Evolutionary conservation across 92 coral and sea anemone species (phyloP).

Genomic region (Porites cylindrica): DNA sequence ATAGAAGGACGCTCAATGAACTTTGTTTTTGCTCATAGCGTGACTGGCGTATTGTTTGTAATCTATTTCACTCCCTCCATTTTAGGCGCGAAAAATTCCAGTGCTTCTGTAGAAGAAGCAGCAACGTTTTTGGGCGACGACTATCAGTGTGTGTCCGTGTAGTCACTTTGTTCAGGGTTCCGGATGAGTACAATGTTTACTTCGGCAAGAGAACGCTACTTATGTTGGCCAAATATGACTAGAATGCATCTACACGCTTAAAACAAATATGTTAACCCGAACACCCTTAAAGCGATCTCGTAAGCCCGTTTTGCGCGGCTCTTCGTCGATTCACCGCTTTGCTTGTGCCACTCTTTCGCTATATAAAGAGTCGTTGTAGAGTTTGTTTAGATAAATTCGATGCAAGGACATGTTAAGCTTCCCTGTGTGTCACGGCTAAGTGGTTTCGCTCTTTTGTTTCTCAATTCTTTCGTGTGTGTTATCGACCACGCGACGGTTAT

Average conservation of each 20-base stretch:
- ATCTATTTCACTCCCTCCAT: not conserved
- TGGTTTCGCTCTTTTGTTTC: constrained; percentile 36
- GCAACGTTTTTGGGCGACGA: not conserved
- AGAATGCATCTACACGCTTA: constrained; percentile 50
- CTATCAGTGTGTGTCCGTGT: constrained; percentile 21
- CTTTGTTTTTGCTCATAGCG: constrained; percentile 31
- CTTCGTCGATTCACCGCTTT: not conserved
- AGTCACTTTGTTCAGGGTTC: constrained; percentile 14
- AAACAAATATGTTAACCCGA: constrained; percentile 50
- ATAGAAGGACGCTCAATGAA: not conserved
- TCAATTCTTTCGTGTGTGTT: not conserved
- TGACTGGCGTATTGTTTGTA: constrained; percentile 30
- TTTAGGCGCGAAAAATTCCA: constrained; percentile 30
- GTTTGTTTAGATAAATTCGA: constrained; percentile 51
- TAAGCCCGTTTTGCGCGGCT: not conserved
- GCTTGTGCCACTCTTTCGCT: constrained; percentile 17
- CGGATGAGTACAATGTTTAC: constrained; percentile 39
- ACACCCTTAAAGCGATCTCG: not conserved
- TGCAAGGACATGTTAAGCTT: constrained; percentile 8
- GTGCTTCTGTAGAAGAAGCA: not conserved
- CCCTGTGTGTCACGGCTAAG: constrained; percentile 37
- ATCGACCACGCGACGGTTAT: constrained; percentile 44
- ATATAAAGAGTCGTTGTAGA: not conserved
- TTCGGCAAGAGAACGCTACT: constrained; percentile 46
- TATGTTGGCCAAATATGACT: constrained; percentile 55